phyloP scores from a whole-genome alignment of 1,140 invertebrate species.

The Delia radicum region DNA sequence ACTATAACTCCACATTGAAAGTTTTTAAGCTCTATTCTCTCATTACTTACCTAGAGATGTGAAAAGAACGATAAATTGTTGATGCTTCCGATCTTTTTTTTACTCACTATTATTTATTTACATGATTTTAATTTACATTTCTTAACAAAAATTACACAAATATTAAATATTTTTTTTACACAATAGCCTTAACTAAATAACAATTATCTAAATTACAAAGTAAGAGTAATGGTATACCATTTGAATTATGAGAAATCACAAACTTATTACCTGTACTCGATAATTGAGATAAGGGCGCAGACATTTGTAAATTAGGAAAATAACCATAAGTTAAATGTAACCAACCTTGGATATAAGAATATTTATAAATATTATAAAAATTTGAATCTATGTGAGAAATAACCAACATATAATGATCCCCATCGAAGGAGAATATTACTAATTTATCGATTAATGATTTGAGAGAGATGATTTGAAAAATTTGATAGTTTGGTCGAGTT shows the following conservation, averaged over 20 bases:
- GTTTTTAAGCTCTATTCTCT: too few relatives aligned
- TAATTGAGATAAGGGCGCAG: slow-evolving; percentile 30
- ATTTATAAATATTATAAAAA: slow-evolving; percentile 42
- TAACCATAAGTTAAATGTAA: slow-evolving; percentile 37
- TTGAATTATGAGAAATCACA: background rate
- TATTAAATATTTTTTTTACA: background rate
- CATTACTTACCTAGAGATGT: too few relatives aligned
- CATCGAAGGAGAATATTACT: slow-evolving; percentile 31
- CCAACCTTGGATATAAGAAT: slow-evolving; percentile 41
- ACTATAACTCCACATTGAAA: too few relatives aligned
- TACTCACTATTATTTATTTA: background rate
- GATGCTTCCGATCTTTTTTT: too few relatives aligned
- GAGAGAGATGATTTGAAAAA: slow-evolving; percentile 36
- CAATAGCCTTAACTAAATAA: slow-evolving; percentile 17
- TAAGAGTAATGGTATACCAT: background rate
- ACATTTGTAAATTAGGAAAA: slow-evolving; percentile 35
- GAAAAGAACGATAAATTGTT: too few relatives aligned
- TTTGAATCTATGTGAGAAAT: slow-evolving; percentile 31
- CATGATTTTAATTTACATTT: background rate
- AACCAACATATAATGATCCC: slow-evolving; percentile 35
- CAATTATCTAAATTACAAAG: slow-evolving; percentile 7
- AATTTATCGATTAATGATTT: slow-evolving; percentile 29
- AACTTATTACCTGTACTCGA: background rate
- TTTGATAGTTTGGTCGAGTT: background rate
- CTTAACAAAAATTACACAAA: background rate